phyloP scores from a whole-genome alignment of 2,888 invertebrate species.

The Thalpophila matura region DNA sequence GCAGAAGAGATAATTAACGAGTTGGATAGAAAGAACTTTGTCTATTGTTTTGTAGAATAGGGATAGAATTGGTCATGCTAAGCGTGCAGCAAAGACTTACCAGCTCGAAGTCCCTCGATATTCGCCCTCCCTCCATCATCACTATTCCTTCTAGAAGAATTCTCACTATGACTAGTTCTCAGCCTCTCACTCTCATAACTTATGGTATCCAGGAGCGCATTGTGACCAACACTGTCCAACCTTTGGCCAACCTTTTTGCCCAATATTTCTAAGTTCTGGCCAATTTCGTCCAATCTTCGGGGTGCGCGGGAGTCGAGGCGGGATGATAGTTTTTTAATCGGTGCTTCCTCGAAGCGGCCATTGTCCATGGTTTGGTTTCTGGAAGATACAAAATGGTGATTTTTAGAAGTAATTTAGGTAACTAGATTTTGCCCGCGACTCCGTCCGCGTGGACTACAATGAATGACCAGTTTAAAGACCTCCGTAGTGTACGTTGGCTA shows the following conservation, averaged over 20 bases:
- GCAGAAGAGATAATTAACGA: too few relatives aligned
- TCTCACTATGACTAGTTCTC: slow-evolving; percentile 78
- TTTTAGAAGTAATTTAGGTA: background rate
- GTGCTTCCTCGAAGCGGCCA: slow-evolving; percentile 73
- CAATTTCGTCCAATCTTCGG: slow-evolving; percentile 60
- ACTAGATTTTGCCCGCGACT: too few relatives aligned
- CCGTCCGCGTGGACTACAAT: too few relatives aligned
- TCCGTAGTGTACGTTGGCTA: too few relatives aligned
- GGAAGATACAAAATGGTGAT: slow-evolving; percentile 27
- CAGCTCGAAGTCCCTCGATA: slow-evolving; percentile 75
- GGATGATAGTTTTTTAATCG: slow-evolving; percentile 69
- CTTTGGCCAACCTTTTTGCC: slow-evolving; percentile 62
- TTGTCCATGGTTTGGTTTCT: slow-evolving; percentile 79
- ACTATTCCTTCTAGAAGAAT: slow-evolving; percentile 85
- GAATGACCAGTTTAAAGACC: too few relatives aligned
- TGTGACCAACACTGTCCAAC: slow-evolving; percentile 64
- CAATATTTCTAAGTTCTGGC: slow-evolving; percentile 56
- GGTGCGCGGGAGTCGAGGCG: slow-evolving; percentile 70
- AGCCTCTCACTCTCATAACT: slow-evolving; percentile 82
- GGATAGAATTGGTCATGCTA: too few relatives aligned
- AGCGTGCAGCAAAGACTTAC: slow-evolving; percentile 69
- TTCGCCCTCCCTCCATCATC: slow-evolving; percentile 78
- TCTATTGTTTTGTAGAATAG: too few relatives aligned
- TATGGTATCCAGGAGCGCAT: slow-evolving; percentile 74
- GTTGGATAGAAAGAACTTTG: too few relatives aligned